phyloP scores from a whole-genome alignment of 2,888 invertebrate genomes.

The Nephrocerus scutellatus region DNA sequence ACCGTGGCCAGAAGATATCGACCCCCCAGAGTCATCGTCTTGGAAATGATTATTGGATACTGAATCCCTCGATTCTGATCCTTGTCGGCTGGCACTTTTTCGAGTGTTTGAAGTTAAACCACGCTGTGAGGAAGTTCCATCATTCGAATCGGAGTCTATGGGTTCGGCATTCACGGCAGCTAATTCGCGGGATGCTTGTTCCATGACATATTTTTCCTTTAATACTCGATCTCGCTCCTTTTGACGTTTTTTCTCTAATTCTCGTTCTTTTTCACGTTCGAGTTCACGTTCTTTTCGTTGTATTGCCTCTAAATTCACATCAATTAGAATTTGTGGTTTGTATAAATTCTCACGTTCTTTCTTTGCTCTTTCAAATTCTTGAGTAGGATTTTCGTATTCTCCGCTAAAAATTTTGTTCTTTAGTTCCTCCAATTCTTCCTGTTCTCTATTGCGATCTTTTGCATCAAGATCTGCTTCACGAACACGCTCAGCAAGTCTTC shows the following conservation, averaged over 20 bases:
- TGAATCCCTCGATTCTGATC: slow-evolving; percentile 42
- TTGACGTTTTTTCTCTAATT: slow-evolving; percentile 32
- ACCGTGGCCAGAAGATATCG: slow-evolving; percentile 32
- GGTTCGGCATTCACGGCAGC: slow-evolving; percentile 64
- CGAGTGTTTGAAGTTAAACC: slow-evolving; percentile 22
- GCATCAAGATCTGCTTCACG: slow-evolving; percentile 89
- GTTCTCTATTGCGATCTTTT: slow-evolving; percentile 83
- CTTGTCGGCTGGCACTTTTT: slow-evolving; percentile 29
- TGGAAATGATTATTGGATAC: slow-evolving; percentile 22
- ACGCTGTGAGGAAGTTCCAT: slow-evolving; percentile 32
- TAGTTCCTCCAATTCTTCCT: slow-evolving; percentile 79
- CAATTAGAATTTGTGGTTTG: slow-evolving; percentile 73
- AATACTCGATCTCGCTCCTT: slow-evolving; percentile 38
- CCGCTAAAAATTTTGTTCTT: slow-evolving; percentile 67
- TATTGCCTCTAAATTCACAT: slow-evolving; percentile 57
- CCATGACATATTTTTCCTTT: slow-evolving; percentile 49
- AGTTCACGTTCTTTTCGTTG: slow-evolving; percentile 57
- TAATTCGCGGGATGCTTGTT: slow-evolving; percentile 55
- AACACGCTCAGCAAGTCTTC: slow-evolving; percentile 85
- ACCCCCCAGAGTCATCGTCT: slow-evolving; percentile 50
- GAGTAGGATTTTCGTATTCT: slow-evolving; percentile 58
- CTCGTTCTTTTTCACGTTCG: slow-evolving; percentile 50
- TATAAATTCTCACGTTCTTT: slow-evolving; percentile 75
- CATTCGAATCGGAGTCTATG: slow-evolving; percentile 64
- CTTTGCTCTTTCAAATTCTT: slow-evolving; percentile 63